These are phyloP conservation scores for Drosophila kanapiae DNA, from an alignment of 1,140 invertebrate species.

Conservation along the genomic window DNA sequence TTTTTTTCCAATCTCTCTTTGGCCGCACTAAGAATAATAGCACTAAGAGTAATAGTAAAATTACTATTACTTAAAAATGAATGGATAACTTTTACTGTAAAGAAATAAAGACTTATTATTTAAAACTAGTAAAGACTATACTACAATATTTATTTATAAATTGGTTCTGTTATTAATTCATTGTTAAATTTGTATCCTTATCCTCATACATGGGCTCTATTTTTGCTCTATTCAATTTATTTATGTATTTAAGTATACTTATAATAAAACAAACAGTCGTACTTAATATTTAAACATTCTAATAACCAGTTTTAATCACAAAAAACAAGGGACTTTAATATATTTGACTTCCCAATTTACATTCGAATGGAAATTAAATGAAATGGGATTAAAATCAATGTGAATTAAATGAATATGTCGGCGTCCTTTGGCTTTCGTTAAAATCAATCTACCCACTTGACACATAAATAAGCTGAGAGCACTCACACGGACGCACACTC, in stretches of 20 bases:
- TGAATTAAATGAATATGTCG: not conserved
- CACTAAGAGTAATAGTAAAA: too few species aligned
- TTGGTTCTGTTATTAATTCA: too few species aligned
- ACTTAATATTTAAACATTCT: not conserved
- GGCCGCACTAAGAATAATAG: too few species aligned
- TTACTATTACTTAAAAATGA: too few species aligned
- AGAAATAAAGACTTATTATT: too few species aligned
- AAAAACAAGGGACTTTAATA: not conserved
- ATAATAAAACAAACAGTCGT: not conserved
- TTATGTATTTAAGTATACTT: not conserved
- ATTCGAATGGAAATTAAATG: not conserved
- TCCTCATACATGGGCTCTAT: too few species aligned
- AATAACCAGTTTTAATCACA: not conserved
- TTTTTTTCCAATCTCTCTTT: too few species aligned
- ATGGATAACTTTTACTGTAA: too few species aligned
- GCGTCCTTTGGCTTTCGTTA: not conserved
- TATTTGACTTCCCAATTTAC: not conserved
- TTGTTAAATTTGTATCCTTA: too few species aligned
- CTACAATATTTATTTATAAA: too few species aligned
- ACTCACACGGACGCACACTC: not conserved
- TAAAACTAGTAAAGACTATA: too few species aligned
- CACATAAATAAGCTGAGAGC: constrained; percentile 19
- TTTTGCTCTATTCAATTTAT: not conserved
- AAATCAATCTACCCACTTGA: constrained; percentile 40
- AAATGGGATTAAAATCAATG: not conserved